Base-by-base conservation (phyloP, 2,888 invertebrate genomes). In the Aspidapion aeneum region DNA sequence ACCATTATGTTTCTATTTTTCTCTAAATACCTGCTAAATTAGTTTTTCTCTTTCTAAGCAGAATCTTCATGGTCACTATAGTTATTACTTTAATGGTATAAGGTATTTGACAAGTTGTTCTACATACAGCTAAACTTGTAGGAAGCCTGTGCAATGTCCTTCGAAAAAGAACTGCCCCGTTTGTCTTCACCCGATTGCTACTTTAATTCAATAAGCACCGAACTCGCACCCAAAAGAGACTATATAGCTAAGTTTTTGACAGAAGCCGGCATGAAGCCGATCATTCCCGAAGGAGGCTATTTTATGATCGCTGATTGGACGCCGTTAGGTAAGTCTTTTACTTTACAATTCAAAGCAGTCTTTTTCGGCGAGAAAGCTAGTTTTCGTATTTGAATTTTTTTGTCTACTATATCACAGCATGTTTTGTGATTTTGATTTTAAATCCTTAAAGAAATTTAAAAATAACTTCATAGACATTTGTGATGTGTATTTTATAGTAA, bases 261-360 rank as follows among this genome's bases (percentile, higher is more conserved):
- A 1, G 90, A 93, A 12, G 88, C 89, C 61, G 96, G 96, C 0
- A 93, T 98, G 88, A 87, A 86, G 50, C 96, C 98, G 0, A 93
- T 93, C 0, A 82, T 97, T 62, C 99, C 99, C 0, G 95, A 98
- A 71, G 97, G 96, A 1, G 98, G 99, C 0, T 99, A 98, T 81
- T 99, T 99, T 77, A 91, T 99, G 85, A 78, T 99, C 59, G 97
- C 97, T 1, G 95, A 99, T 80, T 96, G 94, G 90, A 87, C 90
- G 9, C 82, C 87, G 2, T 79, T 95, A 67, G 86, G 90, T 89
- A 77, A 80, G 9, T 17, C 48, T 52, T 18, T 16, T 57, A 16
- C 50, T n/a, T n/a, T 62, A n/a, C 18, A 19, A 9, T 50, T 21
- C 21, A 20, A 16, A 7, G n/a, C n/a, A n/a, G n/a, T n/a, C n/a